phyloP scores from a whole-genome alignment of 2,888 invertebrate species.

The Caradrina kadenii region DNA sequence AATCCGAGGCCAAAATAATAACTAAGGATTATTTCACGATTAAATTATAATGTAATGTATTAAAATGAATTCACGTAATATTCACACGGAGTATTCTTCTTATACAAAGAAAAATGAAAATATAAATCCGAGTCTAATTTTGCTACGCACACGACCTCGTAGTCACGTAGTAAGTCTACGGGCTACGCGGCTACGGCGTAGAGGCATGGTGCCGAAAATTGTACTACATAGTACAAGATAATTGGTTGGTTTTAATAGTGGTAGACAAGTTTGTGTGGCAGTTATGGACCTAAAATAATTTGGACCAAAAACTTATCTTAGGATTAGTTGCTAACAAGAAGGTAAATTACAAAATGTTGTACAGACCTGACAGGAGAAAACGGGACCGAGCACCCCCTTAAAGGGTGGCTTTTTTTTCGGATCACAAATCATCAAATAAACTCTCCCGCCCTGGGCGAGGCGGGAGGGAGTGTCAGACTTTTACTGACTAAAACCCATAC shows the following conservation, averaged over 20 bases:
- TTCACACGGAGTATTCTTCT: neutral
- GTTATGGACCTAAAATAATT: slow-evolving; percentile 1
- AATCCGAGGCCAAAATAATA: neutral
- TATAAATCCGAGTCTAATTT: slow-evolving; percentile 32
- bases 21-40: neutral
- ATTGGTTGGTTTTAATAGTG: slow-evolving; percentile 12
- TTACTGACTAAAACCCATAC: too few relatives aligned
- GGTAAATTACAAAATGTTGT: too few relatives aligned
- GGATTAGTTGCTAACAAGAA: too few relatives aligned
- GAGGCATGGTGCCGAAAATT: slow-evolving; percentile 11
- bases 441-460: too few relatives aligned
- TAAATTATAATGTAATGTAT: neutral
- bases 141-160: slow-evolving; percentile 9
- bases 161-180: slow-evolving; percentile 43
- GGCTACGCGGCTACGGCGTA: slow-evolving; percentile 24
- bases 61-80: neutral
- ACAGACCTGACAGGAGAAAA: too few relatives aligned
- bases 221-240: slow-evolving; percentile 7
- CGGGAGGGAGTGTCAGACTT: too few relatives aligned
- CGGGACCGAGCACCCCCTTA: too few relatives aligned
- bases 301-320: neutral
- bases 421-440: too few relatives aligned
- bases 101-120: slow-evolving; percentile 4
- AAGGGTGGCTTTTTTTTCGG: too few relatives aligned
- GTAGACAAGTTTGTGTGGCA: neutral